Evolutionary conservation across 2,113 vertebrate species (phyloP).

Genomic region (Ictidomys tridecemlineatus): DNA sequence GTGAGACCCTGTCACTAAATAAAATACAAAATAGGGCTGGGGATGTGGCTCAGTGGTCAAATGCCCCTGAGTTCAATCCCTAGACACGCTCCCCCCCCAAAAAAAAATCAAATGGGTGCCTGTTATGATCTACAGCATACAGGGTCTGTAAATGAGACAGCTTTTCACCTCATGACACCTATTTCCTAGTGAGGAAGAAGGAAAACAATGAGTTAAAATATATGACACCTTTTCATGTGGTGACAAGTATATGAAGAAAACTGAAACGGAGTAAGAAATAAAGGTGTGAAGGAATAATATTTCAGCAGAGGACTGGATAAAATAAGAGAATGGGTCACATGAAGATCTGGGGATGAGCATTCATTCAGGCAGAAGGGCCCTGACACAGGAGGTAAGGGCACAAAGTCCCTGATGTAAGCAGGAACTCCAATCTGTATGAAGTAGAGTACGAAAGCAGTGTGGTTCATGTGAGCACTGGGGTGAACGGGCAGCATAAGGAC

Average conservation of each 20-base stretch:
- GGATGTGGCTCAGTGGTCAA: no score
- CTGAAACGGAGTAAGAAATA: background rate
- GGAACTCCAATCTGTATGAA: background rate
- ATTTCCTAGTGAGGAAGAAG: background rate
- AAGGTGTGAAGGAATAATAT: background rate
- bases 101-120: background rate
- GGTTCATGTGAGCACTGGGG: background rate
- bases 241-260: background rate
- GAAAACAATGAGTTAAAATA: background rate
- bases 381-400: background rate
- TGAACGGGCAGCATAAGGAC: background rate
- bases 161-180: background rate
- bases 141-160: background rate
- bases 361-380: background rate
- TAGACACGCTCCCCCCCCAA: no score
- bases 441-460: background rate
- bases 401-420: background rate
- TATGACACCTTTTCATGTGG: background rate
- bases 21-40: no score
- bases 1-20: no score
- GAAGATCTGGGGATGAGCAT: background rate
- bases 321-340: background rate
- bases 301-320: background rate
- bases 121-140: background rate
- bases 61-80: no score